Evolutionary conservation across 2,113 vertebrate genomes (phyloP), one percentile per base, ranked within the genome.

Genomic region (Sorex fumeus): DNA sequence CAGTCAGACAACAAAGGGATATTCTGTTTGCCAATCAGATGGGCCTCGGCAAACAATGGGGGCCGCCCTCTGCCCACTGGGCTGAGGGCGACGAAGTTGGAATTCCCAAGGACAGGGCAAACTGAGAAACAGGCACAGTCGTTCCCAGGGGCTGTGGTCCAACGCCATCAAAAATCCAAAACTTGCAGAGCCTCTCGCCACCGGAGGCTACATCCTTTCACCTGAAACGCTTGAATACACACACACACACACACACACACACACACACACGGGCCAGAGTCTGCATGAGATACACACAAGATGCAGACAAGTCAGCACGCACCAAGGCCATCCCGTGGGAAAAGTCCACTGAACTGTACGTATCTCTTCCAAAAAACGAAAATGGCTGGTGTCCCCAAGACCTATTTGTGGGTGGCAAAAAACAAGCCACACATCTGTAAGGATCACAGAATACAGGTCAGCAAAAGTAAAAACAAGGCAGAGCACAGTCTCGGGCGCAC

Each of bases 1-100:
- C 36, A 32, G 57, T 21, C 47, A 86, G 81, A 70, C 71, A 84
- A 76, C 43, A 36, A 85, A 88, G 69, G 60, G 53, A 34, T 57
- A 45, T 32, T 62, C 71, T 80, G 72, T 78, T 69, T 43, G 47
- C 66, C 71, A 23, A 70, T 88, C 64, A 53, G 75, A 82, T 62
- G 64, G 90, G n/a, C 40, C 53, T 47, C 87, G 67, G 23, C 25
- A 82, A 69, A 34, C 7, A 8, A 43, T 70, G 72, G 50, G 18
- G 74, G 75, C 8, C 50, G 70, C 30, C 30, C 45, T 50, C n/a
- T 21, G 6, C 36, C 45, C 64, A 36, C 16, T 60, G 60, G 30
- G 43, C 34, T 28, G 36, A 69, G 36, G 15, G 45, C 12, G 21
- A 50, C 5, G 34, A 19, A 27, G 23, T 2, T 47, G n/a, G 40